Base-by-base conservation (phyloP, 2,113 vertebrate species). In the Dendropsophus ebraccatus region DNA sequence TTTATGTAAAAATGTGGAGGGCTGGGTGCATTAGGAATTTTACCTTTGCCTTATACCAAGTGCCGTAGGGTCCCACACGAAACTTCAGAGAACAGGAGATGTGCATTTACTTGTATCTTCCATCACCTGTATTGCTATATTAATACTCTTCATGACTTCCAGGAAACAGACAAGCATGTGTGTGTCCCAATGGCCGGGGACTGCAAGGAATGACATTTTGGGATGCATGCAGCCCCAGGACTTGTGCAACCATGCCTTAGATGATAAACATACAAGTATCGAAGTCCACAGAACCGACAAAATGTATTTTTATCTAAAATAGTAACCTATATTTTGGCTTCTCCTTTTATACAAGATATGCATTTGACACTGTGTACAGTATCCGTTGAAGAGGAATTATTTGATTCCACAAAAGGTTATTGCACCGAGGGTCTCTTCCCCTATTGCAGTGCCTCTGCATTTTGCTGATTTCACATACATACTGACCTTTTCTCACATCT, bases 401-500 rank as follows among this genome's bases (percentile, higher is more conserved):
- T 28, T 28, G 5, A 28, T 41, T 6, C 14, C 30, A 67, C 13
- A 65, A 17, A 54, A 49, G 47, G 21, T 62, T 75, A 75, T 37
- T 54, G n/a, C 52, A 23, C 45, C 8, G 19, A 50, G 25, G 25
- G 25, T 41, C 17, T n/a, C 11, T n/a, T 50, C 2, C 7, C 73
- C 37, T 58, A 32, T 62, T 54, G 8, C 28, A 41, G 21, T 5
- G 16, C 11, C 74, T 30, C n/a, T 50, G 69, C 25, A 37, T 28
- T n/a, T n/a, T n/a, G 70, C 35, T 75, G 75, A 35, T 62, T 65
- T 50, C 72, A 54, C 67, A 76, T 49, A 21, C 41, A n/a, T 14
- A 32, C 47, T 62, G 54, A 49, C 56, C 83, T n/a, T 78, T 52
- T 49, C 56, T 52, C 89, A 87, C 89, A 90, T 92, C 92, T 78